Evolutionary conservation across 2,888 invertebrate genomes (phyloP), one percentile per base, ranked within the genome.

Genomic region (Nudaria mundana): DNA sequence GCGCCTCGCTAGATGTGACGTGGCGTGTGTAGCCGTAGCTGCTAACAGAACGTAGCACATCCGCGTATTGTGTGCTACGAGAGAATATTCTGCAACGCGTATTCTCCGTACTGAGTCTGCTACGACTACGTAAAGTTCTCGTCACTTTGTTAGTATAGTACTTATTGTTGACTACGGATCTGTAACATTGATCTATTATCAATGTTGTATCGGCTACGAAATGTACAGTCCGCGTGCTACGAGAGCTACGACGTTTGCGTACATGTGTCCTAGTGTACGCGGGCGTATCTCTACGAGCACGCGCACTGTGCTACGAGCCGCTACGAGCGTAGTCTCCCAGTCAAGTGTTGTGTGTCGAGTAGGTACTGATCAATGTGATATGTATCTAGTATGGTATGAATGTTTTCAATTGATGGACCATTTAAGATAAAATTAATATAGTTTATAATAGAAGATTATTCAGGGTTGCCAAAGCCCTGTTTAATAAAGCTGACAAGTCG

Each of bases 1-100:
- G 61, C 50, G 48, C 63, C 63, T 35, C 60, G 51, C 39, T 67
- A 63, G 41, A 13, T 31, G 2, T n/a, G n/a, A n/a, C n/a, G n/a
- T n/a, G n/a, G 20, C 20, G 7, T 20, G 20, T 20, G 20, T 20
- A n/a, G n/a, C n/a, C n/a, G n/a, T n/a, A n/a, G n/a, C n/a, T n/a
- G n/a, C n/a, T 5, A 6, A 22, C 10, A 14, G 15, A 1, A 1
- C 12, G 11, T 0, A 10, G 32, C 15, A 10, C 11, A 6, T 8
- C 3, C 15, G 6, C n/a, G 3, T 5, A 16, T 7, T 10, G 2
- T 11, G 16, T 6, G 10, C 30, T 18, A 11, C 30, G 6, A 13
- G 8, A 15, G 1, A 0, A n/a, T 10, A 20, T 20, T n/a, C n/a
- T n/a, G 1, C 25, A 1, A 23, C 11, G n/a, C 29, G 4, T 12